Conservation (phyloP, 2,888 invertebrate species). For the Sinopyrophorus schimmeli region DNA sequence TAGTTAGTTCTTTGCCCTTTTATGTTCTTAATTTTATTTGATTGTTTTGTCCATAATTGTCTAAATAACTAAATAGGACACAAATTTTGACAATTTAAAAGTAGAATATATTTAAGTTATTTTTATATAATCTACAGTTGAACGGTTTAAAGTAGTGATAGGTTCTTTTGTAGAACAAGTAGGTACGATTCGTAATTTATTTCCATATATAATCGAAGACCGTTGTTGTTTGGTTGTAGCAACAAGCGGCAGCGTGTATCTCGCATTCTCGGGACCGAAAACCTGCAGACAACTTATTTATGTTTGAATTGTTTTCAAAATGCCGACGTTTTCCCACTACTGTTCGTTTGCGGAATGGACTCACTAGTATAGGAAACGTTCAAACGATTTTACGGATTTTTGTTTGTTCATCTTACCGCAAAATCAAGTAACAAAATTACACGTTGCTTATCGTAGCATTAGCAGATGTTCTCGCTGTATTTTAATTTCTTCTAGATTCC, state of each 20-base stretch:
- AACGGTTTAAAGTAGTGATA: constrained; percentile 10
- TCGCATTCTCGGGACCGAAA: constrained; percentile 52
- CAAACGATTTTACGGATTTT: constrained; percentile 54
- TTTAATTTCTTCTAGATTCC: constrained; percentile 20
- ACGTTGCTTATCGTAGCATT: constrained; percentile 13
- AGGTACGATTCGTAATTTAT: constrained; percentile 44
- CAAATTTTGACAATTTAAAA: too few species aligned
- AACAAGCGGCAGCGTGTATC: constrained; percentile 53
- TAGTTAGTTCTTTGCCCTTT: too few species aligned
- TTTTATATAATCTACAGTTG: too few species aligned
- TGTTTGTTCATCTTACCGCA: constrained; percentile 50
- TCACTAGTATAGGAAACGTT: constrained; percentile 48
- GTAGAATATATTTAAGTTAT: too few species aligned
- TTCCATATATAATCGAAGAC: constrained; percentile 47
- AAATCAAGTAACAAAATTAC: constrained; percentile 38
- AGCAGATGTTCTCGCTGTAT: background rate
- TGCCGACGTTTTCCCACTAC: constrained; percentile 56
- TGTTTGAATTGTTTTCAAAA: constrained; percentile 58
- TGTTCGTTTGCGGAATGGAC: constrained; percentile 46
- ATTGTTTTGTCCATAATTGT: too few species aligned
- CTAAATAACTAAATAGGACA: too few species aligned
- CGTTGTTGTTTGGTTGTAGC: constrained; percentile 49
- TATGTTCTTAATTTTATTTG: too few species aligned
- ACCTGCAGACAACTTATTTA: constrained; percentile 57
- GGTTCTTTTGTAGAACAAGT: constrained; percentile 24